Evolutionary conservation across 2,888 invertebrate genomes (phyloP), one percentile per base, ranked within the genome.

Genomic region (Rotaria socialis): DNA sequence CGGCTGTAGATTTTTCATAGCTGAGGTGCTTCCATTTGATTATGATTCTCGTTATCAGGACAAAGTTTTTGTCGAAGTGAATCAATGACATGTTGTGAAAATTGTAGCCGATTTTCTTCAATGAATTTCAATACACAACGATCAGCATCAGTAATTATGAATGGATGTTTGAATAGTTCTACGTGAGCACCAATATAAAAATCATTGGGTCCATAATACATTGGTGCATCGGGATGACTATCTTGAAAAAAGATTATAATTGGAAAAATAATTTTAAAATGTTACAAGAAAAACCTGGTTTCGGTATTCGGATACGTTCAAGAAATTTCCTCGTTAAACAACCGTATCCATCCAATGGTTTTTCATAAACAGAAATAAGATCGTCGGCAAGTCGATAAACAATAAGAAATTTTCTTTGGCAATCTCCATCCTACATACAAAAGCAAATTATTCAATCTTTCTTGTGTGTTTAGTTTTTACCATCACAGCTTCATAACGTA

Each of bases 81-180:
- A 50, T 75, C 86, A 10, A 85, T 47, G 5, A 85, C 85, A 43
- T 60, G 43, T 41, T 24, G 89, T 88, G 91, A 89, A 88, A 91
- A 92, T 87, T 91, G 89, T 75, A 89, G 87, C 24, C 88, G 88
- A 87, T 92, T 89, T n/a, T 90, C 89, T 87, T 91, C 90, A 90
- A 91, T 91, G 88, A 90, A 96, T 80, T 94, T 93, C 85, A 96
- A 91, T 0, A 95, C 95, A 89, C 93, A 96, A 89, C 95, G 94
- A 90, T 97, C 96, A 2, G 96, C 95, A 4, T 94, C 94, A 56
- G 93, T 93, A 88, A 96, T 94, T 88, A 93, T 92, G 90, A 96
- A 96, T 67, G 94, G 93, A 90, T 94, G 94, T 88, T 93, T 93
- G 90, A 94, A 94, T 4, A 95, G 93, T 2, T 93, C 93, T 75